phyloP scores from a whole-genome alignment of 1,140 invertebrate genomes.

The Arion vulgaris region DNA sequence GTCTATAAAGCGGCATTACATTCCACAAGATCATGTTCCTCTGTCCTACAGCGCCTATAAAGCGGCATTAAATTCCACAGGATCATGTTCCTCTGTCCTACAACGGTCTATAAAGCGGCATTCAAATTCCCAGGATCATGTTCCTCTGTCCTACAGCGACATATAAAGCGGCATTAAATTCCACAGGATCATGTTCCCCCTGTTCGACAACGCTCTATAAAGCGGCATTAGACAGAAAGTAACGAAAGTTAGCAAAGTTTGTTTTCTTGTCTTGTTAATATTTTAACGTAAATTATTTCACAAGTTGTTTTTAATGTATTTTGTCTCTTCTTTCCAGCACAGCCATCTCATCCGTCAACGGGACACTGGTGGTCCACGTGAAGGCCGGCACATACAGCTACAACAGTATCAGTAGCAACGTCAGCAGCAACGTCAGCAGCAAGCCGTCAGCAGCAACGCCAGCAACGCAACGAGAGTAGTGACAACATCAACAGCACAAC shows the following conservation, averaged over 20 bases:
- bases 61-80: no score
- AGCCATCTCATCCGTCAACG: not conserved
- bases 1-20: no score
- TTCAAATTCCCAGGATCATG: no score
- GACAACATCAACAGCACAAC: constrained; percentile 10
- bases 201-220: no score
- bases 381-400: not conserved
- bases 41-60: no score
- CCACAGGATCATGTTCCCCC: no score
- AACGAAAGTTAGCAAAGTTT: not conserved
- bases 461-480: not conserved
- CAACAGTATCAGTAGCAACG: not conserved
- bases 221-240: no score
- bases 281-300: not conserved
- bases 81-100: no score
- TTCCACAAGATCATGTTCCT: no score
- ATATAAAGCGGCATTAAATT: no score
- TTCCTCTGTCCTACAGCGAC: no score
- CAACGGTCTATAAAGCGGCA: no score
- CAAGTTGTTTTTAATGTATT: not conserved
- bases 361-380: not conserved
- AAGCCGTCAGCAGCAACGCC: not conserved
- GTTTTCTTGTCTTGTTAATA: not conserved
- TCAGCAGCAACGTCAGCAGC: not conserved
- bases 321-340: not conserved